Evolutionary conservation across 2,797 vertebrate species (phyloP).

Genomic region (Megaceryle alcyon): DNA sequence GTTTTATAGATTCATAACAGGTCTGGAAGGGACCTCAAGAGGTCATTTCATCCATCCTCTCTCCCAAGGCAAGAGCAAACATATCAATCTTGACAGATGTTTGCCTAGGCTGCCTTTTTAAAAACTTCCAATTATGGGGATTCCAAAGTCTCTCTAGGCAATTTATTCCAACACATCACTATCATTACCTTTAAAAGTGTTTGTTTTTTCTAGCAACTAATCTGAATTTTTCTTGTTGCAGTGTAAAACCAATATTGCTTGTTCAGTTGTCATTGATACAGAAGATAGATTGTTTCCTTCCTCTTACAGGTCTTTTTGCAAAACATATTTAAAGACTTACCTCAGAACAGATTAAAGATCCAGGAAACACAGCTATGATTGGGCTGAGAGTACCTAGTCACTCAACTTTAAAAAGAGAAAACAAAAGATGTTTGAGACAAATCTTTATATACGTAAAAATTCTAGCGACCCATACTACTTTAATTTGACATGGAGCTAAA

Average conservation of each 20-base stretch:
- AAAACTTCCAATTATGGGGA: neutral
- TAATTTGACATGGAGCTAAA: neutral
- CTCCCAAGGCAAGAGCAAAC: constrained; percentile 41
- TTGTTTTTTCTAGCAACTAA: neutral
- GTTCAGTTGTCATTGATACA: neutral
- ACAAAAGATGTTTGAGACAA: neutral
- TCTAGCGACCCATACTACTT: neutral
- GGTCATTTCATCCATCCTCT: constrained; percentile 34
- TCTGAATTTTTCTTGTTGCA: neutral
- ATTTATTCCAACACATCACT: neutral
- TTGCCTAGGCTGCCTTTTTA: constrained; percentile 5
- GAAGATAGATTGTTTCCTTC: neutral
- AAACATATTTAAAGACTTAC: neutral
- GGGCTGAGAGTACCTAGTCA: neutral
- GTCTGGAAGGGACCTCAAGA: constrained; percentile 15
- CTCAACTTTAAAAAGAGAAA: neutral
- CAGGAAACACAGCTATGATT: neutral
- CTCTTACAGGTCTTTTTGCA: neutral
- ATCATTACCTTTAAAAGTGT: neutral
- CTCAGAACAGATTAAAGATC: neutral
- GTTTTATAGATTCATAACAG: constrained; percentile 35
- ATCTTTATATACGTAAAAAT: neutral
- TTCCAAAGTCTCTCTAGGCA: neutral
- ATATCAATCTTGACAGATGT: constrained; percentile 34
- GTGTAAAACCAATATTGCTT: neutral